These are phyloP conservation scores for Cydia fagiglandana DNA, from an alignment of 1,140 invertebrate genomes.

Conservation along the genomic window DNA sequence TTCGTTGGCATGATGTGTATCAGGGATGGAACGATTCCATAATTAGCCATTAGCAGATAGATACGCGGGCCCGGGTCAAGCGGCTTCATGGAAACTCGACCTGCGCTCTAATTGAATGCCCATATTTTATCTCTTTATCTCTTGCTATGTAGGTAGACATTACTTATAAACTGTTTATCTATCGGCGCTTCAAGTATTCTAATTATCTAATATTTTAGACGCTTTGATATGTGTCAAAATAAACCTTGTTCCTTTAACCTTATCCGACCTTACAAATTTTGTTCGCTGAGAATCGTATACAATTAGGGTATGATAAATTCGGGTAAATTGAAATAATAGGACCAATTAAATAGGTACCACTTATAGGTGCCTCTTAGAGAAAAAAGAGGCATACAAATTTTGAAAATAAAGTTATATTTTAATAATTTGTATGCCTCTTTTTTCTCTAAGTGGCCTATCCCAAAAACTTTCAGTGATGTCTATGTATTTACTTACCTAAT, in stretches of 20 bases:
- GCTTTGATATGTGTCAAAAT: slow-evolving; percentile 11
- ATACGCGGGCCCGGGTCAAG: slow-evolving; percentile 50
- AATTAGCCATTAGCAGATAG: slow-evolving; percentile 55
- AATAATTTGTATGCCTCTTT: neutral
- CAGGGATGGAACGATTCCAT: slow-evolving; percentile 46
- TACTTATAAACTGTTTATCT: slow-evolving; percentile 49
- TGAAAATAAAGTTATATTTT: no score
- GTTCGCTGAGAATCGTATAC: no score
- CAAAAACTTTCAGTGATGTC: no score
- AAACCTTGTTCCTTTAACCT: neutral
- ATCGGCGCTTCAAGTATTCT: slow-evolving; percentile 46
- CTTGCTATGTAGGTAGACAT: slow-evolving; percentile 37
- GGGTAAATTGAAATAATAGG: no score
- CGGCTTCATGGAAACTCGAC: slow-evolving; percentile 49
- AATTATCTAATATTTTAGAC: slow-evolving; percentile 19
- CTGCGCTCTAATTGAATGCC: slow-evolving; percentile 62
- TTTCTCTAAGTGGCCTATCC: no score
- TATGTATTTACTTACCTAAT: neutral
- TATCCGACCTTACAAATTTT: no score
- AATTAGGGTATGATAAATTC: no score
- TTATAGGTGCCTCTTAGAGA: no score
- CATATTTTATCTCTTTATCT: slow-evolving; percentile 60
- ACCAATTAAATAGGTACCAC: no score
- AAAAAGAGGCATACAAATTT: no score
- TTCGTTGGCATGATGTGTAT: neutral